phyloP scores from a whole-genome alignment of 2,888 invertebrate genomes.

The Schizaphis graminum region DNA sequence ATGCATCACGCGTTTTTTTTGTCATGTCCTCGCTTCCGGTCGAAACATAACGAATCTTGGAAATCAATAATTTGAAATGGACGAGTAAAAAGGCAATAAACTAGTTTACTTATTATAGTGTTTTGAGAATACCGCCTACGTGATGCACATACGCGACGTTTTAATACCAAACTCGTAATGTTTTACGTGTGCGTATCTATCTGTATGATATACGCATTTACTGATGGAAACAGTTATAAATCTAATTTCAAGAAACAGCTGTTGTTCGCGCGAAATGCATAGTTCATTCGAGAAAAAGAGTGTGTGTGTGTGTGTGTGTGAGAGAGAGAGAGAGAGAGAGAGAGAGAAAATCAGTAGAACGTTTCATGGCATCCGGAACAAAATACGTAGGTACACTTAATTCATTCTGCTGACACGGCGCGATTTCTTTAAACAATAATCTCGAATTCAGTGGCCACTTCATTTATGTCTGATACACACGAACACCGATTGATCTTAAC shows the following conservation, averaged over 20 bases:
- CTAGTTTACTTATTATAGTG: not conserved
- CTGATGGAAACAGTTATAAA: constrained; percentile 20
- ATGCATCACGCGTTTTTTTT: not conserved
- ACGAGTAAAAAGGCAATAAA: not conserved
- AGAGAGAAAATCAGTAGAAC: not conserved
- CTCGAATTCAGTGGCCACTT: constrained; percentile 44
- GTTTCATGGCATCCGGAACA: constrained; percentile 24
- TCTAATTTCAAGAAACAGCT: constrained; percentile 17
- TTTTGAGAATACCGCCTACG: constrained; percentile 20
- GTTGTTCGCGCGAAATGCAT: constrained; percentile 2
- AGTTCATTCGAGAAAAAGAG: not conserved
- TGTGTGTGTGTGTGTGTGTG: too few relatives aligned
- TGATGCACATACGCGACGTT: constrained; percentile 4
- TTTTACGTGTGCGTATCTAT: not conserved
- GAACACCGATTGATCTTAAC: constrained; percentile 6
- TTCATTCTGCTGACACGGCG: constrained; percentile 36
- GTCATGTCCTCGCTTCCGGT: not conserved
- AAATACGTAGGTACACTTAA: not conserved
- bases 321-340: not conserved
- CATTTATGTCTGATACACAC: constrained; percentile 33
- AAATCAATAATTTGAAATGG: constrained; percentile 1
- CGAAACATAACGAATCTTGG: not conserved
- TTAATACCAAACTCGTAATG: not conserved
- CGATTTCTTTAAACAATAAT: constrained; percentile 49
- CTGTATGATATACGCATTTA: not conserved